Evolutionary conservation across 2,888 invertebrate species (phyloP).

Genomic region (Prostheceraeus crozeri): DNA sequence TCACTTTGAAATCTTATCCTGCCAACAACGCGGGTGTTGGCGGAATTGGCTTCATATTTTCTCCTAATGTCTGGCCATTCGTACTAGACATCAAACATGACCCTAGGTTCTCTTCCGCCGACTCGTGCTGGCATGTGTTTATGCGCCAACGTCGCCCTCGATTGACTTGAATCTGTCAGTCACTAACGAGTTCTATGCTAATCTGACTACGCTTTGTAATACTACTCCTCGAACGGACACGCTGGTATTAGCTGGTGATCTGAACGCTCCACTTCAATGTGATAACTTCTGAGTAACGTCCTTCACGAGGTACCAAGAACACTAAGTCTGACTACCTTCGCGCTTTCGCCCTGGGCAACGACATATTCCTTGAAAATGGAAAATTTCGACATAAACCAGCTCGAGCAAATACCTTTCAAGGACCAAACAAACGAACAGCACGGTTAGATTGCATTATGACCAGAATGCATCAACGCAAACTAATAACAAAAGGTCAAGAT

Average conservation of each 20-base stretch:
- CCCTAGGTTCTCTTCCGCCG: constrained; percentile 2
- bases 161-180: background rate
- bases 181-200: constrained; percentile 3
- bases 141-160: background rate
- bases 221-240: background rate
- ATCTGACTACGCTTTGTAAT: constrained; percentile 19
- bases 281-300: constrained; percentile 3
- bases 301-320: background rate
- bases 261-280: constrained; percentile 5
- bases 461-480: background rate
- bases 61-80: constrained; percentile 9
- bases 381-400: constrained; percentile 12
- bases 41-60: constrained; percentile 5
- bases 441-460: background rate
- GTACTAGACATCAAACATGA: background rate
- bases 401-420: background rate
- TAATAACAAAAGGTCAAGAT: constrained; percentile 8
- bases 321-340: background rate
- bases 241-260: constrained; percentile 12
- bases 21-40: constrained; percentile 7
- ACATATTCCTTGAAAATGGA: constrained; percentile 22
- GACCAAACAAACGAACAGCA: no score
- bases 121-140: background rate
- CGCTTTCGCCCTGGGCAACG: constrained; percentile 3
- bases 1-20: background rate